These are phyloP conservation scores for Amphiura filiformis DNA, from an alignment of 35 echinoderm and acorn worm species.

Conservation along the genomic window DNA sequence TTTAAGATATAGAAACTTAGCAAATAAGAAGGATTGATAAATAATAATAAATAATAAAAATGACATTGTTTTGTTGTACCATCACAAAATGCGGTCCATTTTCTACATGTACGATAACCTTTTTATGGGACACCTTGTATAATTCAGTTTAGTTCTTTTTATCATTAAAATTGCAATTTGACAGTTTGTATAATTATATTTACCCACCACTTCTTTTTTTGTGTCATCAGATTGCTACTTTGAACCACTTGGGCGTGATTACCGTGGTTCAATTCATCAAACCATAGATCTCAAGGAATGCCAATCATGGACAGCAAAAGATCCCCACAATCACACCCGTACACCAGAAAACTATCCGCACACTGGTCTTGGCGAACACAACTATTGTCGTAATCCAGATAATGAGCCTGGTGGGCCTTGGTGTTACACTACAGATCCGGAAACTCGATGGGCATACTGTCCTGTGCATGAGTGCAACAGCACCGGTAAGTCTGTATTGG, in stretches of 20 bases:
- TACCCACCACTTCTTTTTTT: too few species aligned
- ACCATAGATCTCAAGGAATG: slow-evolving; percentile 44
- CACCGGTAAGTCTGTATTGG: too few species aligned
- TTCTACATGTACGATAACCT: too few species aligned
- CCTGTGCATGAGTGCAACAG: background rate
- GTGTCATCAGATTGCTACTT: slow-evolving; percentile 56
- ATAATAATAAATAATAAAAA: too few species aligned
- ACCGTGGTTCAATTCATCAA: slow-evolving; percentile 54
- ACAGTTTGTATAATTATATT: too few species aligned
- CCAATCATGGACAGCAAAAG: slow-evolving; percentile 59
- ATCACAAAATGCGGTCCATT: too few species aligned
- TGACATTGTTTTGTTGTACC: too few species aligned
- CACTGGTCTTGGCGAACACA: slow-evolving; percentile 79
- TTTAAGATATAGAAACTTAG: too few species aligned
- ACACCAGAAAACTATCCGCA: slow-evolving; percentile 37
- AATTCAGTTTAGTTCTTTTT: too few species aligned
- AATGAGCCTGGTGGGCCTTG: slow-evolving; percentile 12
- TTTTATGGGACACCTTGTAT: too few species aligned
- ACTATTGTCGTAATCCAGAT: slow-evolving; percentile 79
- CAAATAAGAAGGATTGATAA: too few species aligned
- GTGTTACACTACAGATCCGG: slow-evolving; percentile 69
- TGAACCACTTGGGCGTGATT: slow-evolving; percentile 49
- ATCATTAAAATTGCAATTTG: too few species aligned
- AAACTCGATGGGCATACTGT: slow-evolving; percentile 61
- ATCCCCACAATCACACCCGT: slow-evolving; percentile 49